Percentiles rank a stretch among this genome's conserved stretches.
Conservation (phyloP, 2,797 vertebrate species). For the Bradypodion pumilum region DNA sequence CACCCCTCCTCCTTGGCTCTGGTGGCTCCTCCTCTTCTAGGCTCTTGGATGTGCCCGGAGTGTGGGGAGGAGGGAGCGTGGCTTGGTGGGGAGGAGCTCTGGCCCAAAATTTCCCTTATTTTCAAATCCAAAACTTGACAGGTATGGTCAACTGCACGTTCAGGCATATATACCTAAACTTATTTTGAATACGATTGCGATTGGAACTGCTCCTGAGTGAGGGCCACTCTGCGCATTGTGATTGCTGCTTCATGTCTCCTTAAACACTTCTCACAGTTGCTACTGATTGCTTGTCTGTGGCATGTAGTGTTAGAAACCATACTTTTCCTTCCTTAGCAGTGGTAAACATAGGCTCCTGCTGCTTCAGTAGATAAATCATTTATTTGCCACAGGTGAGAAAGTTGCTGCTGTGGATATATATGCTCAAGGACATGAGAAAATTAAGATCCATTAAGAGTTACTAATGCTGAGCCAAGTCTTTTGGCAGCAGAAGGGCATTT, state of each 20-base stretch:
- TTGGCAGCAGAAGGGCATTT: not conserved
- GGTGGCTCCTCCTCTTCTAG: no score
- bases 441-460: not conserved
- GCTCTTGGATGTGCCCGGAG: no score
- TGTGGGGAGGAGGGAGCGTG: no score
- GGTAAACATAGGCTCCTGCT: not conserved
- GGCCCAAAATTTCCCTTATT: no score
- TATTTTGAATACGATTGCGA: not conserved
- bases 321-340: not conserved
- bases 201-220: not conserved
- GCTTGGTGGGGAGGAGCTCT: no score
- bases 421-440: no score
- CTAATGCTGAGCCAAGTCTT: not conserved
- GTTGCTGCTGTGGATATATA: no score
- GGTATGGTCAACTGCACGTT: no score
- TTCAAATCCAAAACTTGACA: no score
- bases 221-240: not conserved
- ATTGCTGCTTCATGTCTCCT: no score
- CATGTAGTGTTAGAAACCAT: not conserved
- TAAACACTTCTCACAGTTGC: no score
- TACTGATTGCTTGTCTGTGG: not conserved
- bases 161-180: not conserved
- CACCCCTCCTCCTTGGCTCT: no score
- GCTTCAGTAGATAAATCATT: not conserved
- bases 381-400: not conserved